These are phyloP conservation scores for Ips nitidus DNA, from an alignment of 1,140 invertebrate genomes.

Conservation along the genomic window DNA sequence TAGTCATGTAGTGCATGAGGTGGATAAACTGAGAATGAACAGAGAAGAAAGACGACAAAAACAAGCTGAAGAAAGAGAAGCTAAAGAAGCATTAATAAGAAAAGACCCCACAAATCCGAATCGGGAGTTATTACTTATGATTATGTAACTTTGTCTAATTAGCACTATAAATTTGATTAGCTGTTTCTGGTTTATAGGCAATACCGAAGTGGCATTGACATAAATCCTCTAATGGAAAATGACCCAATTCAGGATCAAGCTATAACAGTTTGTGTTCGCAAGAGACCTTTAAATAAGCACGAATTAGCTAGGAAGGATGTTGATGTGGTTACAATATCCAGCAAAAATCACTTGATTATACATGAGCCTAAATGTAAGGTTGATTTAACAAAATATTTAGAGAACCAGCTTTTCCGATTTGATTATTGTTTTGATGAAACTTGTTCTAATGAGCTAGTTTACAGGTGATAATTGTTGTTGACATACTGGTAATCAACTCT, in stretches of 20 bases:
- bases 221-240: conserved; percentile 81
- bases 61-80: conserved; percentile 78
- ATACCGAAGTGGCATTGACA: conserved; percentile 88
- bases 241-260: conserved; percentile 94
- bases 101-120: conserved; percentile 96
- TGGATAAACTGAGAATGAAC: conserved; percentile 85
- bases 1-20: conserved; percentile 84
- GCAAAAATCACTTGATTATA: conserved; percentile 74
- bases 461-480: conserved; percentile 59
- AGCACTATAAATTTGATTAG: not conserved
- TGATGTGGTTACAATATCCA: conserved; percentile 79
- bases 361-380: conserved; percentile 84
- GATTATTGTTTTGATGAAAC: conserved; percentile 85
- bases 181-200: conserved; percentile 62
- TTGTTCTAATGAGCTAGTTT: conserved; percentile 76
- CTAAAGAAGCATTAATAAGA: conserved; percentile 73
- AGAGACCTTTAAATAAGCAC: conserved; percentile 95
- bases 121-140: conserved; percentile 98
- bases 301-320: conserved; percentile 83
- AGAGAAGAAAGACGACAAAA: conserved; percentile 79
- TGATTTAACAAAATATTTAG: conserved; percentile 81
- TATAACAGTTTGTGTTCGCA: conserved; percentile 97
- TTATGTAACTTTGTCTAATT: conserved; percentile 53
- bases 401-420: conserved; percentile 81
- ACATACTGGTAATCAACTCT: too few relatives aligned